Percentiles rank a stretch among this genome's conserved stretches.
Conservation (phyloP, 53 echinoderm and acorn worm species). For the Henricia sp. region DNA sequence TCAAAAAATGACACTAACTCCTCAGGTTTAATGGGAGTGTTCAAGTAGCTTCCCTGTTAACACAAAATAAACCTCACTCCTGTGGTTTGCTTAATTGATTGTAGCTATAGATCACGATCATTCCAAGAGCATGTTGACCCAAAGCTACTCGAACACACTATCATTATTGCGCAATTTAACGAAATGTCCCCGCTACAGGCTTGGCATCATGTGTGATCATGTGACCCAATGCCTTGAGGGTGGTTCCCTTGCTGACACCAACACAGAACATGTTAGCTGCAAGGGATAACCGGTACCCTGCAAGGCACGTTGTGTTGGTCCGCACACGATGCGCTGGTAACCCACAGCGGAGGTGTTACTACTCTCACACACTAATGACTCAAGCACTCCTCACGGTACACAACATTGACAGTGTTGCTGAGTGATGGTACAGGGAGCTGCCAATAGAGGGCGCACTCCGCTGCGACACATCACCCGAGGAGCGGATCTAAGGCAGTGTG, state of each 20-base stretch:
- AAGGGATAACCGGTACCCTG: neutral
- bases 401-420: slow-evolving; percentile 97
- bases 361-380: slow-evolving; percentile 99
- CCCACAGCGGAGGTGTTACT: slow-evolving; percentile 85
- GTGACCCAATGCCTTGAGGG: slow-evolving; percentile 12
- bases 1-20: too few species aligned
- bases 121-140: too few species aligned
- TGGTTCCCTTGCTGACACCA: slow-evolving; percentile 7
- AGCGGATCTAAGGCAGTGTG: slow-evolving; percentile 99
- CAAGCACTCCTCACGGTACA: slow-evolving; percentile 98
- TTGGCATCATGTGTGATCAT: slow-evolving; percentile 17
- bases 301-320: slow-evolving; percentile 3
- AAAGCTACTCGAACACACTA: too few species aligned
- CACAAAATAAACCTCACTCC: too few species aligned
- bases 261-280: slow-evolving; percentile 36
- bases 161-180: too few species aligned
- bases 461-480: slow-evolving; percentile 67
- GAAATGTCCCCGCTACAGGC: slow-evolving; percentile 66
- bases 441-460: slow-evolving; percentile 8
- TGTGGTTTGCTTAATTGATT: too few species aligned
- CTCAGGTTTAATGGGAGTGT: too few species aligned
- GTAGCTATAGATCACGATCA: too few species aligned
- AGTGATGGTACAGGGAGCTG: slow-evolving; percentile 44
- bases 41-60: too few species aligned
- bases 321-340: slow-evolving; percentile 37